These are phyloP conservation scores for Melanotaenia parkinsoni DNA, from an alignment of 2,797 vertebrate genomes.

Conservation along the genomic window DNA sequence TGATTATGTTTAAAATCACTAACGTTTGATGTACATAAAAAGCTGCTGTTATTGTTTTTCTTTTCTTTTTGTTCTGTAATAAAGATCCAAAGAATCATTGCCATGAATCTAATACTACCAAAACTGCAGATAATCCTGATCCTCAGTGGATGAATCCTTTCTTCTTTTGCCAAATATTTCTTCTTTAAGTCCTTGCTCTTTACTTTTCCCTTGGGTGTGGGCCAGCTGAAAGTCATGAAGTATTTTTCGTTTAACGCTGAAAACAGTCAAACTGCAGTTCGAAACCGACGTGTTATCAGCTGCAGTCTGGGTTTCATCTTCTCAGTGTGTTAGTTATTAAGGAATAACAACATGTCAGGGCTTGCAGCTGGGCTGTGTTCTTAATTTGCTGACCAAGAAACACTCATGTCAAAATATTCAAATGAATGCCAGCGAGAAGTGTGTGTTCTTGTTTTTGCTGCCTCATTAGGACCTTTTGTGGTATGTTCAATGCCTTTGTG, in stretches of 20 bases:
- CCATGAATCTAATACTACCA: no score
- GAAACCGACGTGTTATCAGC: slow-evolving; percentile 2
- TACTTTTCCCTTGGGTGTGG: no score
- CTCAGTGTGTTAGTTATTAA: slow-evolving; percentile 1
- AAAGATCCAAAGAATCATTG: no score
- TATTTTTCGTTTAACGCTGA: background rate
- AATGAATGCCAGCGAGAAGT: slow-evolving; percentile 13
- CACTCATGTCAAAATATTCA: slow-evolving; percentile 2
- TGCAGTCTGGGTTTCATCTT: slow-evolving; percentile 9
- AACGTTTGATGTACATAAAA: no score
- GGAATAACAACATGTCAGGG: slow-evolving; percentile 30
- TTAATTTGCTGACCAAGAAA: slow-evolving; percentile 43
- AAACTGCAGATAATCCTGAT: no score
- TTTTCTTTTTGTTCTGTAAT: no score
- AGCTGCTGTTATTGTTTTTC: no score
- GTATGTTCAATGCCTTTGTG: background rate
- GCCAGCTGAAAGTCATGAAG: no score
- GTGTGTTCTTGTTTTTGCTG: slow-evolving; percentile 8
- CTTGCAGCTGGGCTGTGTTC: slow-evolving; percentile 18
- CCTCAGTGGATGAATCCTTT: no score
- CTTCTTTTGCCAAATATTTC: no score
- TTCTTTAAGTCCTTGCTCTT: no score
- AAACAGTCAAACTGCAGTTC: background rate
- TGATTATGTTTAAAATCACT: no score
- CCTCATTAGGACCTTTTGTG: slow-evolving; percentile 5